Conservation (phyloP, 2,113 vertebrate genomes). For the Sinocyclocheilus rhinocerous region DNA sequence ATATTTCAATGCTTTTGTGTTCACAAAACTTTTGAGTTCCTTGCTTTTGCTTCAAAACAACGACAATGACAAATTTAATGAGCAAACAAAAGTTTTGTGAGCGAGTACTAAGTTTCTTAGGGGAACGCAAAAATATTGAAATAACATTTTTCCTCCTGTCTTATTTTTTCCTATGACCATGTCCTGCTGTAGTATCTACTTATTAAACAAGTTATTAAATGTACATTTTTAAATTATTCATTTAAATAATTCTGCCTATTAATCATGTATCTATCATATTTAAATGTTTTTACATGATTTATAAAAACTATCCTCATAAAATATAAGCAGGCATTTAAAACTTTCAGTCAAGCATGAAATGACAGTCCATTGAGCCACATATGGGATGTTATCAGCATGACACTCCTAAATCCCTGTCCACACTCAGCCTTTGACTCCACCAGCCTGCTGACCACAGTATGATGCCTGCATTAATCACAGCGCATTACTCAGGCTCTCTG, state of each 20-base stretch:
- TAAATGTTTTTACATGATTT: neutral
- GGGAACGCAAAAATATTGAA: no score
- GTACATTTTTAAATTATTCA: neutral
- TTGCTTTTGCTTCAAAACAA: no score
- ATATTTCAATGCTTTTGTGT: neutral
- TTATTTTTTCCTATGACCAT: neutral
- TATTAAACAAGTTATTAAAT: neutral
- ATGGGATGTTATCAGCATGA: constrained; percentile 1
- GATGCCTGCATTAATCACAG: no score
- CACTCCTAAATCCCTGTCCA: neutral
- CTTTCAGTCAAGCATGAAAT: neutral
- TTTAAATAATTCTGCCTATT: neutral
- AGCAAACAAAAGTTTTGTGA: no score
- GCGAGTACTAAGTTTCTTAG: no score
- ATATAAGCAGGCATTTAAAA: neutral
- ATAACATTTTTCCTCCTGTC: no score
- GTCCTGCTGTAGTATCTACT: neutral
- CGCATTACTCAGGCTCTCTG: neutral
- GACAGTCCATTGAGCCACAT: neutral
- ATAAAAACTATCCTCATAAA: no score
- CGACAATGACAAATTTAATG: no score
- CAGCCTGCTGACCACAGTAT: neutral
- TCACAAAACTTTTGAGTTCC: no score
- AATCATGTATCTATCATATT: neutral
- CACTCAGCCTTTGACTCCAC: neutral